Evolutionary conservation across 2,797 vertebrate genomes (phyloP), one percentile per base, ranked within the genome.

Genomic region (Pelochelys cantorii): DNA sequence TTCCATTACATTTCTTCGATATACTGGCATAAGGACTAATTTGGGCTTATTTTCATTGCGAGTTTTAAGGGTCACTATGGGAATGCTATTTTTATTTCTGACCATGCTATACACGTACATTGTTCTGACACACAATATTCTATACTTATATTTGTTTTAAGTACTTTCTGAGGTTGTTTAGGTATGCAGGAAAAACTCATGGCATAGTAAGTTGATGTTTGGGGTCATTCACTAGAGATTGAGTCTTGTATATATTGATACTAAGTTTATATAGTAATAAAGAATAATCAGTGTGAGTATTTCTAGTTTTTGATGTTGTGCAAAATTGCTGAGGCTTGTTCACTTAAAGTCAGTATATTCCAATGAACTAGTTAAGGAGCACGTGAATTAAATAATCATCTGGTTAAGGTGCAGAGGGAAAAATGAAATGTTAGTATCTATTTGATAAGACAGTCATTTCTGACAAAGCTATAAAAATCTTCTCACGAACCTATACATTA

Each of bases 31-130:
- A 29, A 52, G 80, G 25, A 54, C 88, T 81, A 56, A 83, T 83
- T 80, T 81, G 68, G 75, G 88, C 42, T 80, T 37, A 25, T 80
- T 95, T 8, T 55, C 5, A 85, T 85, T 85, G 22, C 60, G 74
- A 82, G 87, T 83, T 37, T 34, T 85, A 83, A 74, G 31, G 31
- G 75, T 84, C 81, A 27, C 27, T 84, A 1, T 83, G 59, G 53
- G 15, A 22, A 94, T 94, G 85, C 77, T 54, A 54, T 85, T 81
- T 81, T 89, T n/a, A 23, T 11, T 93, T 87, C 37, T 83, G 0
- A 31, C 87, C 29, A 48, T 48, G 42, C 8, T 48, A 8, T 48
- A 7, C 42, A 48, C 84, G 62, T 88, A 27, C 48, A 79, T 71
- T 10, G 37, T 71, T 71, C 65, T 71, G 22, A 71, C 20, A 65